Evolutionary conservation across 2,797 vertebrate genomes (phyloP).

Genomic region (Myotis planiceps): DNA sequence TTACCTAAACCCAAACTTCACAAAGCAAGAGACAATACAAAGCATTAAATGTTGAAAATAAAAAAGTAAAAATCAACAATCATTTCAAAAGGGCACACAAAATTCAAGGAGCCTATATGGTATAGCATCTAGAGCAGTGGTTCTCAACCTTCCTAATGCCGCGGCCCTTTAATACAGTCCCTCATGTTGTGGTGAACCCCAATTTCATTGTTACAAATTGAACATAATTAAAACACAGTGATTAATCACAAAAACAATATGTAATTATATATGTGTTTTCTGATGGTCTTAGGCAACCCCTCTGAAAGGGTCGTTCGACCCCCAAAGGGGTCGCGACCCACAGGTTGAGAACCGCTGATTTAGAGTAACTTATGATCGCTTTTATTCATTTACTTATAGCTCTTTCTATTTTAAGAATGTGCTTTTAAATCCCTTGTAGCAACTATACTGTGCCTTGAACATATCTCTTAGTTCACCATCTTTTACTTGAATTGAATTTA

Average conservation of each 20-base stretch:
- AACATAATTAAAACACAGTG: too few species aligned
- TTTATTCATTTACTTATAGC: not conserved
- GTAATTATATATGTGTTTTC: too few species aligned
- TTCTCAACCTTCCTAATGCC: too few species aligned
- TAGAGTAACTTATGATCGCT: not conserved
- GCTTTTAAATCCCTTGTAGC: not conserved
- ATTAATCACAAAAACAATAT: too few species aligned
- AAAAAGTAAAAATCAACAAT: conserved; percentile 35
- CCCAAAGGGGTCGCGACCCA: too few species aligned
- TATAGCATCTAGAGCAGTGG: not conserved
- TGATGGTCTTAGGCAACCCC: too few species aligned
- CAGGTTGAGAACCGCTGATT: not conserved
- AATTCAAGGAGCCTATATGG: not conserved
- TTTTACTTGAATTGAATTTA: not conserved
- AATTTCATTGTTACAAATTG: too few species aligned
- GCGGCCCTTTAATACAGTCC: too few species aligned
- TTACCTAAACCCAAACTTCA: not conserved
- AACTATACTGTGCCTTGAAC: not conserved
- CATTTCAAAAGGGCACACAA: conserved; percentile 10
- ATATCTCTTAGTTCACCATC: not conserved
- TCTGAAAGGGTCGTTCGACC: too few species aligned
- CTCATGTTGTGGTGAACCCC: too few species aligned
- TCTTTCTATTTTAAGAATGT: not conserved
- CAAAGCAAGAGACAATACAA: not conserved
- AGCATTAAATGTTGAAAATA: not conserved